phyloP scores from a whole-genome alignment of 2,888 invertebrate genomes.

The Caenorhabditis uteleia region DNA sequence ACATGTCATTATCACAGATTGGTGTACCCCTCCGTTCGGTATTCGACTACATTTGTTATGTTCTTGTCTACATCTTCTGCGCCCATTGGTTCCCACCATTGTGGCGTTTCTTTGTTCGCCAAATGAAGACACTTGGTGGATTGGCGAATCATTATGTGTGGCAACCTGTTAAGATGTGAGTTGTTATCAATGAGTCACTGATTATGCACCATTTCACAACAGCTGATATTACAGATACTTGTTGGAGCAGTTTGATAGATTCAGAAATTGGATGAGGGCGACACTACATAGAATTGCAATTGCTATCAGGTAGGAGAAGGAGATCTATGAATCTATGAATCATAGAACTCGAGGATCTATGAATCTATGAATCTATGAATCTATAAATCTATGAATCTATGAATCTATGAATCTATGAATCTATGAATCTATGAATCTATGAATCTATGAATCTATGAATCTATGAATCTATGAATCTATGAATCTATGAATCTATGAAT shows the following conservation, averaged over 20 bases:
- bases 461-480: too few relatives aligned
- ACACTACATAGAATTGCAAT: slow-evolving; percentile 45
- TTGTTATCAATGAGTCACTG: not conserved
- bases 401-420: too few relatives aligned
- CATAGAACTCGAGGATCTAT: too few relatives aligned
- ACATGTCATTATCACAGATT: slow-evolving; percentile 28
- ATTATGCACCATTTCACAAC: not conserved
- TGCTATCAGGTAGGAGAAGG: slow-evolving; percentile 17
- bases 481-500: too few relatives aligned
- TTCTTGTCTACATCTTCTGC: slow-evolving; percentile 53
- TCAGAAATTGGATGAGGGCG: slow-evolving; percentile 39
- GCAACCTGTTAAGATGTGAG: slow-evolving; percentile 28
- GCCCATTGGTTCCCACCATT: slow-evolving; percentile 53
- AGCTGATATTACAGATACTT: slow-evolving; percentile 25
- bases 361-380: too few relatives aligned
- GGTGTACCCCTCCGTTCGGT: slow-evolving; percentile 36
- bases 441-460: too few relatives aligned
- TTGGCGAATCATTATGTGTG: slow-evolving; percentile 27
- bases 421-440: too few relatives aligned
- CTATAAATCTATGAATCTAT: too few relatives aligned
- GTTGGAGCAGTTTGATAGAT: slow-evolving; percentile 27
- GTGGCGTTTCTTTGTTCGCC: slow-evolving; percentile 29
- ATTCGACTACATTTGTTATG: slow-evolving; percentile 50
- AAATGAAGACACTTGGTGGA: slow-evolving; percentile 25
- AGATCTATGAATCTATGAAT: too few relatives aligned